Evolutionary conservation across 2,888 invertebrate genomes (phyloP), one percentile per base, ranked within the genome.

Genomic region (Conus canariensis): DNA sequence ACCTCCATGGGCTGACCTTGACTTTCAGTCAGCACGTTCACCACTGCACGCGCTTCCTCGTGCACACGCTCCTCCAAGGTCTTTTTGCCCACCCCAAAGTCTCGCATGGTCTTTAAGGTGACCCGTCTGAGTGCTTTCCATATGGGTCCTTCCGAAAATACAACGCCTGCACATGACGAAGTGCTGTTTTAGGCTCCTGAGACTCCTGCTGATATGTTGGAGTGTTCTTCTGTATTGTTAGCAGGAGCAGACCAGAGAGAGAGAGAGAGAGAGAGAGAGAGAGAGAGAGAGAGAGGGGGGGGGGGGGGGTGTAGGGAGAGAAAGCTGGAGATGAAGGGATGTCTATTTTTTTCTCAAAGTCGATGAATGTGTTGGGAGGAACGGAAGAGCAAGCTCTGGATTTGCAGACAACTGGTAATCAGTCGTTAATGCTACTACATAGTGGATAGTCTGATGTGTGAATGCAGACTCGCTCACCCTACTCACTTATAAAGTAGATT

Each of bases 41-140:
- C 74, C 16, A 94, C 91, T 10, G 93, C 93, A 22, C 83, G 60
- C 12, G 93, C 92, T 88, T 94, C 94, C 64, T 93, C 93, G 56
- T 90, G 87, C 9, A 94, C 93, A 19, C 93, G 91, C 60, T 94
- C 94, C 64, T 94, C 94, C 59, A 94, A 80, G 30, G 93, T 93
- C 87, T 92, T 90, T 88, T 93, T 94, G 0, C 94, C 94, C 25
- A 94, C 93, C n/a, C 94, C 94, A 85, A 94, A 94, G 89, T 94
- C 94, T 64, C 94, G 90, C 82, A 94, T 88, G 56, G 94, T 92
- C 74, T 93, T 93, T 14, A 94, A 83, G 0, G 93, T 92, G 58
- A 94, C 93, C 19, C 94, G 90, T 14, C 93, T 90, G 56, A 94
- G 82, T 8, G 92, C 92, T 85, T 93, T 94, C 94, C 94, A 94